These are phyloP conservation scores for Elaphurus davidianus DNA, from an alignment of 2,113 vertebrate genomes.

Conservation along the genomic window DNA sequence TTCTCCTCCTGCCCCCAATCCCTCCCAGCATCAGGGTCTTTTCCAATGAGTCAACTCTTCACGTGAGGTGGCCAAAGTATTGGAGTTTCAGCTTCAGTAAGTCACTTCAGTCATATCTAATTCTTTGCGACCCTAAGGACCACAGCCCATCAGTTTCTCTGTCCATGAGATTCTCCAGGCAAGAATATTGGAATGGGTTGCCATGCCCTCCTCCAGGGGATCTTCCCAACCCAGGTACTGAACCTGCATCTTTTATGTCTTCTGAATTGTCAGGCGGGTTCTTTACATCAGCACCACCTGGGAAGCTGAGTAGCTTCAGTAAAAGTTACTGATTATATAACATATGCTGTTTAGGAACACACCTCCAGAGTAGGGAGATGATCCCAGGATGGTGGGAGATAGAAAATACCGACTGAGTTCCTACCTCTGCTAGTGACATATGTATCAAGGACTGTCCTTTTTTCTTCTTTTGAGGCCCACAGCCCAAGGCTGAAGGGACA, in stretches of 20 bases:
- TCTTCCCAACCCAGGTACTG: background rate
- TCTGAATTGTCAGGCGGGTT: background rate
- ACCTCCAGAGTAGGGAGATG: background rate
- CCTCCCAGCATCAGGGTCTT: too few relatives aligned
- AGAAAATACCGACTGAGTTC: background rate
- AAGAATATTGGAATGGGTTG: background rate
- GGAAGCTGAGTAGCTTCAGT: background rate
- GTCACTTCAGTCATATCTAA: background rate
- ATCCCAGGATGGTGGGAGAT: background rate
- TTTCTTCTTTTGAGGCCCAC: background rate
- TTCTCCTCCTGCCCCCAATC: too few relatives aligned
- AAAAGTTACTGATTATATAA: background rate
- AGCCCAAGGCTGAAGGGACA: too few relatives aligned
- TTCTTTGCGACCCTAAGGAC: background rate
- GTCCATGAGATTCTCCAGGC: background rate
- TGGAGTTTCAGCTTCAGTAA: too few relatives aligned
- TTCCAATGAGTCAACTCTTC: too few relatives aligned
- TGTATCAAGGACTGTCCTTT: background rate
- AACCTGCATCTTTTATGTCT: background rate
- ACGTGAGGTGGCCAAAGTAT: too few relatives aligned
- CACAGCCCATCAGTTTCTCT: background rate
- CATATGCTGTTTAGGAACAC: background rate
- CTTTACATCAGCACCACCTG: background rate
- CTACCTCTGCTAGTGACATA: fast-evolving
- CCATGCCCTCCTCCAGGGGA: background rate